phyloP scores from a whole-genome alignment of 1,140 invertebrate species.

The Leucophenga varia region DNA sequence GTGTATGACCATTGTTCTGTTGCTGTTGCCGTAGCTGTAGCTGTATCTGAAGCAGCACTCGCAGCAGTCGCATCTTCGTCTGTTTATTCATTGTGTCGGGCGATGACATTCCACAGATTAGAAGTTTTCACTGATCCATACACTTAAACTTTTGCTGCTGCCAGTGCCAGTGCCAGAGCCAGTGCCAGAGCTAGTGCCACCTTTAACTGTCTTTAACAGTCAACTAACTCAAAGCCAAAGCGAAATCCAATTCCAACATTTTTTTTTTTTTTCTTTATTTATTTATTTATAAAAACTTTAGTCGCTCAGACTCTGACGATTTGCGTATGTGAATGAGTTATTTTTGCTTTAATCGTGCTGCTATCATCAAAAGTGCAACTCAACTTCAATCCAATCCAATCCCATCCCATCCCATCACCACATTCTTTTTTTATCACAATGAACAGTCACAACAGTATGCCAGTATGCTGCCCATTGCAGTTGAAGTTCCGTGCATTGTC shows the following conservation, averaged over 20 bases:
- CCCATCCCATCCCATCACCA: neutral
- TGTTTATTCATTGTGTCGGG: conserved; percentile 22
- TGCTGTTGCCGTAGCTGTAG: neutral
- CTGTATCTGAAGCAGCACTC: conserved; percentile 13
- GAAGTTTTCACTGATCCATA: too few species aligned
- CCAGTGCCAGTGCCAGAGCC: conserved; percentile 24
- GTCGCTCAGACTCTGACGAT: conserved; percentile 10
- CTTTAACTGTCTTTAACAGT: neutral
- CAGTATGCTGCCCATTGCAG: too few species aligned
- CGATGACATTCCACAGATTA: conserved; percentile 49
- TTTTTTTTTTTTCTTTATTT: too few species aligned
- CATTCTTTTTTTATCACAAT: neutral
- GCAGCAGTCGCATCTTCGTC: conserved; percentile 9
- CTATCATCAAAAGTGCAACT: conserved; percentile 23
- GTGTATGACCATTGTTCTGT: neutral
- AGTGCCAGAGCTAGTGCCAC: conserved; percentile 10
- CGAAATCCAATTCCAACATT: too few species aligned
- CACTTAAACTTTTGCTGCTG: too few species aligned
- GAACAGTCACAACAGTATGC: too few species aligned
- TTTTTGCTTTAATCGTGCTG: conserved; percentile 46
- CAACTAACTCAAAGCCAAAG: too few species aligned
- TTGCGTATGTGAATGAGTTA: conserved; percentile 55
- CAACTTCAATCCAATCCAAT: neutral
- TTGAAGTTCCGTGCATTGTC: conserved; percentile 19
- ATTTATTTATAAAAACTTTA: too few species aligned